A percentile compares a stretch with the other conserved stretches of the same genome.
These are phyloP conservation scores for Acanthoscelides obtectus DNA, from an alignment of 2,888 invertebrate species.

Conservation along the genomic window DNA sequence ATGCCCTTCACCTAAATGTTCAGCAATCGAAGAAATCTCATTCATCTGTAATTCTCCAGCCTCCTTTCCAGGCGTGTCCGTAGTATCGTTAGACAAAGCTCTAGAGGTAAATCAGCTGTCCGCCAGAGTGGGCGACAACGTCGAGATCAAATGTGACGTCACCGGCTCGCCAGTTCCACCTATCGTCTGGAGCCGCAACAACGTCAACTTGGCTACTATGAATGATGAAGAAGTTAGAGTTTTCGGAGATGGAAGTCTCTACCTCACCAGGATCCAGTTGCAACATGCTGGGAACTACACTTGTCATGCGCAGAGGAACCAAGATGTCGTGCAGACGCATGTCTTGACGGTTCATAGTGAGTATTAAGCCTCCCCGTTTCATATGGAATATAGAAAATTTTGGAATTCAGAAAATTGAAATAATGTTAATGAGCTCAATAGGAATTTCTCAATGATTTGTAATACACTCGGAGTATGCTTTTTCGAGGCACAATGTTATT, in stretches of 20 bases:
- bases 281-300: slow-evolving; percentile 75
- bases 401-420: too few species aligned
- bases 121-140: slow-evolving; percentile 69
- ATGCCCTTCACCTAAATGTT: not conserved
- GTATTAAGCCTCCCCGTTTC: slow-evolving; percentile 29
- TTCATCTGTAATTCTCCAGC: not conserved
- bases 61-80: slow-evolving; percentile 57
- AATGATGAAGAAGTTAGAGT: slow-evolving; percentile 62
- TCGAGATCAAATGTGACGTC: slow-evolving; percentile 74
- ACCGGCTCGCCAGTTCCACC: slow-evolving; percentile 65
- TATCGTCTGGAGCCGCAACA: slow-evolving; percentile 67
- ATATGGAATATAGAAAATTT: too few species aligned
- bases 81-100: slow-evolving; percentile 67
- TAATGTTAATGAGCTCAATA: too few species aligned
- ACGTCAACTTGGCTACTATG: slow-evolving; percentile 57
- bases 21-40: not conserved
- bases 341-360: slow-evolving; percentile 69
- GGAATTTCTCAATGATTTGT: too few species aligned
- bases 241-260: slow-evolving; percentile 70
- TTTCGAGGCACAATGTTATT: too few species aligned
- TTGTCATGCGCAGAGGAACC: slow-evolving; percentile 67
- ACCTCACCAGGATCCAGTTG: slow-evolving; percentile 66
- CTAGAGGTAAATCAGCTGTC: slow-evolving; percentile 65
- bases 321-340: slow-evolving; percentile 69
- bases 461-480: too few species aligned